A percentile compares a stretch with the other conserved stretches of the same genome.
Evolutionary conservation across 1,140 invertebrate genomes (phyloP).

Genomic region (Phocides pigmalion): DNA sequence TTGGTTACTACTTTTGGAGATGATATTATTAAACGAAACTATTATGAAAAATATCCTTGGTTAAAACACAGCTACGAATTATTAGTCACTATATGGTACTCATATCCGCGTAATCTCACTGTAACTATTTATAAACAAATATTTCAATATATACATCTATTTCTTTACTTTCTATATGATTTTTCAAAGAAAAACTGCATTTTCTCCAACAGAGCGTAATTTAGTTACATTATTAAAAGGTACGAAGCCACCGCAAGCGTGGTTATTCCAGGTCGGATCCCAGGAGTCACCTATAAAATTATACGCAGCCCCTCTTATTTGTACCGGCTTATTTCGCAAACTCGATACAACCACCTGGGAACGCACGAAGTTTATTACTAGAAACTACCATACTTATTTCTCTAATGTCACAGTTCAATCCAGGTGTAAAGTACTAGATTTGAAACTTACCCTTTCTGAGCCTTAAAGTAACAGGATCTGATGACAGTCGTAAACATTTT

Average conservation of each 20-base stretch:
- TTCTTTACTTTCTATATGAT: no score
- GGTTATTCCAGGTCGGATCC: slow-evolving; percentile 54
- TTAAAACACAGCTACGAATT: no score
- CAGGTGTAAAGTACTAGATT: slow-evolving; percentile 33
- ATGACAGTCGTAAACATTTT: slow-evolving; percentile 94
- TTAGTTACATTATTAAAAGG: slow-evolving; percentile 53
- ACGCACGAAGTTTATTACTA: slow-evolving; percentile 64
- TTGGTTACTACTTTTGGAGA: no score
- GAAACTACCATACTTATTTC: slow-evolving; percentile 44
- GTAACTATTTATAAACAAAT: no score
- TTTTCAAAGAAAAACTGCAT: background rate
- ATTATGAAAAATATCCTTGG: no score
- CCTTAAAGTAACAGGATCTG: slow-evolving; percentile 94
- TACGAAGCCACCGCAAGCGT: slow-evolving; percentile 52
- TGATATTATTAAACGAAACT: no score
- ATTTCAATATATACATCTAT: no score
- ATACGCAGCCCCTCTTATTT: slow-evolving; percentile 61
- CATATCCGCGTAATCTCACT: no score
- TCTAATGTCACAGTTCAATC: slow-evolving; percentile 55
- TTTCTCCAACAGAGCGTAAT: slow-evolving; percentile 3
- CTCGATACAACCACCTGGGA: slow-evolving; percentile 58
- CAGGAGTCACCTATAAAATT: slow-evolving; percentile 65
- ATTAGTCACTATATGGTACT: no score
- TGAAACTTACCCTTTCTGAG: slow-evolving; percentile 92
- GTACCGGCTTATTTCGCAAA: slow-evolving; percentile 62